These are phyloP conservation scores for Cremastinae sp. DNA, from an alignment of 2,888 invertebrate species.

Conservation along the genomic window DNA sequence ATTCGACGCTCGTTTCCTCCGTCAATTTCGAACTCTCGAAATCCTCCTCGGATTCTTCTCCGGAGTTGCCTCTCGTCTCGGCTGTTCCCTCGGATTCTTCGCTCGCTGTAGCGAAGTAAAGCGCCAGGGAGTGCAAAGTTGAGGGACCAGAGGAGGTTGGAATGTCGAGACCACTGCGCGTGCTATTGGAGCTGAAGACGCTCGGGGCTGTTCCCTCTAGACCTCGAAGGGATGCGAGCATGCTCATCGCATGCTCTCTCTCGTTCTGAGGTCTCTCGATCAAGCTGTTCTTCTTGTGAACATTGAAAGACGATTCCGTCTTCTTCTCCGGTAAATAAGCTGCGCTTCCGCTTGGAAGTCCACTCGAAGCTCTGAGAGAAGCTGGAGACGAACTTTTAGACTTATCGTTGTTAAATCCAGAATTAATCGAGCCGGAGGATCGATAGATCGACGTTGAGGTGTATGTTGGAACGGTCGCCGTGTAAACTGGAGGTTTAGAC, in stretches of 20 bases:
- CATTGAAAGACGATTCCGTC: slow-evolving; percentile 60
- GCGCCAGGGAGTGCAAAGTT: slow-evolving; percentile 88
- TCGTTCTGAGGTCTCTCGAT: slow-evolving; percentile 79
- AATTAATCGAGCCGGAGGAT: slow-evolving; percentile 55
- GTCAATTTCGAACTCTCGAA: slow-evolving; percentile 44
- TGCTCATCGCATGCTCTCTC: slow-evolving; percentile 86
- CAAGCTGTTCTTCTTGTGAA: slow-evolving; percentile 61
- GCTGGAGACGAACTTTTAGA: slow-evolving; percentile 11
- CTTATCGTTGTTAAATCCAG: neutral
- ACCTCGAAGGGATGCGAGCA: slow-evolving; percentile 86
- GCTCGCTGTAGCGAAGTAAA: slow-evolving; percentile 89
- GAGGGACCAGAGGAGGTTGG: slow-evolving; percentile 89
- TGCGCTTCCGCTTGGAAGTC: slow-evolving; percentile 63
- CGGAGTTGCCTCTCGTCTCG: slow-evolving; percentile 74
- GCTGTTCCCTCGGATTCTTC: slow-evolving; percentile 79
- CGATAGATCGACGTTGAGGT: slow-evolving; percentile 53
- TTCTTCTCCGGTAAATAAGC: slow-evolving; percentile 71
- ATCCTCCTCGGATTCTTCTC: slow-evolving; percentile 12
- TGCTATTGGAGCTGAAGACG: slow-evolving; percentile 75
- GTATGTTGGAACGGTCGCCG: slow-evolving; percentile 74
- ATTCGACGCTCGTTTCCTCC: slow-evolving; percentile 76
- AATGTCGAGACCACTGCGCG: slow-evolving; percentile 85
- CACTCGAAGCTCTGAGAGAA: slow-evolving; percentile 52
- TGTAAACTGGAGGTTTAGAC: slow-evolving; percentile 68
- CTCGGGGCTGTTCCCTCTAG: slow-evolving; percentile 81